phyloP scores from a whole-genome alignment of 1,140 invertebrate species.

The Philopotamus ludificatus region DNA sequence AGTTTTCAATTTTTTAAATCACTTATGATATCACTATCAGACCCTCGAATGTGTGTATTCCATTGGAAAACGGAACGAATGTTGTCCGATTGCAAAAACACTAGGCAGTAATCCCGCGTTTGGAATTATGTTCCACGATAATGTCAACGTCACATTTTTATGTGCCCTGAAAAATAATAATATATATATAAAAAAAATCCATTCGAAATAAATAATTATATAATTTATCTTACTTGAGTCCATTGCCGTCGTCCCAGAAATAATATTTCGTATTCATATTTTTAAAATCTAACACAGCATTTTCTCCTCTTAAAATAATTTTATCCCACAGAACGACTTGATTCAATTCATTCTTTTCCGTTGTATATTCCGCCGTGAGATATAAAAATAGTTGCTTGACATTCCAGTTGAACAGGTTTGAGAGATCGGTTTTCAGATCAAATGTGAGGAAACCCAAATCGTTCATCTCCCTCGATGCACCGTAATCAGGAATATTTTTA shows the following conservation, averaged over 20 bases:
- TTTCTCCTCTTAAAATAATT: constrained; percentile 92
- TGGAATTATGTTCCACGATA: constrained; percentile 98
- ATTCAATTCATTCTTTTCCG: constrained; percentile 84
- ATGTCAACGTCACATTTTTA: constrained; percentile 88
- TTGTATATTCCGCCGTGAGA: constrained; percentile 94
- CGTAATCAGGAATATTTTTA: constrained; percentile 96
- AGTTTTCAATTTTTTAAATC: no score
- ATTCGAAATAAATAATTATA: neutral
- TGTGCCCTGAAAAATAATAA: constrained; percentile 73
- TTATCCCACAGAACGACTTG: constrained; percentile 99
- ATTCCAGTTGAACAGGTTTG: constrained; percentile 97
- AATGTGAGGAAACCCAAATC: constrained; percentile 95
- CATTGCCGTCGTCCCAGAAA: constrained; percentile 99
- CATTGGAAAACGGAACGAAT: constrained; percentile 85
- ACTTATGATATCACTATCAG: no score
- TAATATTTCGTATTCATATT: constrained; percentile 98
- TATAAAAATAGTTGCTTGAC: constrained; percentile 98
- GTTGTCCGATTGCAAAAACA: constrained; percentile 76
- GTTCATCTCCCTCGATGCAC: constrained; percentile 88
- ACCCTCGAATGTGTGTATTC: constrained; percentile 81
- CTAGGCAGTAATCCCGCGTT: constrained; percentile 94
- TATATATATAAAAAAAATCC: constrained; percentile 13
- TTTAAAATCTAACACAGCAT: constrained; percentile 86
- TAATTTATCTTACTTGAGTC: constrained; percentile 72
- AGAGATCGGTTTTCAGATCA: constrained; percentile 90